Conservation (phyloP, 2,888 invertebrate species). For the Sylvicola cinctus region DNA sequence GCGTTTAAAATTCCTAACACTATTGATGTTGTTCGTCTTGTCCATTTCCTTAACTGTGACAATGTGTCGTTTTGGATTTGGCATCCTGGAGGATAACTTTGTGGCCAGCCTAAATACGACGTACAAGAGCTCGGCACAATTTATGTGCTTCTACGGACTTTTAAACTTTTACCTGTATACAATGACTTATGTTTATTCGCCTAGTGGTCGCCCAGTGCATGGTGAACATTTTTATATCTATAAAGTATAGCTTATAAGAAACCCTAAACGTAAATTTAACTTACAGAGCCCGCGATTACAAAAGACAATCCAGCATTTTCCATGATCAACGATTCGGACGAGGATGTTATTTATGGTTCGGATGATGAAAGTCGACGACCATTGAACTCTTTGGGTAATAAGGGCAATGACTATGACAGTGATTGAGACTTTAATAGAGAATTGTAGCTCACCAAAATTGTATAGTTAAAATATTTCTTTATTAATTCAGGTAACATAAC, state of each 20-base stretch:
- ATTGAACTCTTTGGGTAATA: constrained; percentile 41
- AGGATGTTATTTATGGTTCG: constrained; percentile 87
- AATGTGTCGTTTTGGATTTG: constrained; percentile 67
- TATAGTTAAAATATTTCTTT: too few species aligned
- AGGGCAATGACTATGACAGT: constrained; percentile 44
- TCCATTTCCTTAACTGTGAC: constrained; percentile 55
- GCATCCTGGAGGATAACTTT: constrained; percentile 83
- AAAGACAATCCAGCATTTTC: constrained; percentile 97
- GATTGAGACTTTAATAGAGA: constrained; percentile 28
- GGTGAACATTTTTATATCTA: constrained; percentile 32
- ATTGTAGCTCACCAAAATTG: too few species aligned
- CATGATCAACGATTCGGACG: constrained; percentile 95
- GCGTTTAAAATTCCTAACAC: constrained; percentile 74
- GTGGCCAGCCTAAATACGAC: constrained; percentile 71
- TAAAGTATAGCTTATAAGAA: too few species aligned
- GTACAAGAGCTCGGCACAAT: constrained; percentile 82
- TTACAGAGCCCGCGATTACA: constrained; percentile 69
- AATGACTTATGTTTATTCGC: constrained; percentile 88
- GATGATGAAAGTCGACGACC: constrained; percentile 73
- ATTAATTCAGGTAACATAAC: too few species aligned
- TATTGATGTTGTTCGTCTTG: constrained; percentile 63
- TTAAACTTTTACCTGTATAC: constrained; percentile 86
- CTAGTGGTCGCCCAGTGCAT: constrained; percentile 57
- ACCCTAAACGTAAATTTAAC: too few species aligned
- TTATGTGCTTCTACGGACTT: constrained; percentile 86